Conservation (phyloP, 2,888 invertebrate genomes). For the Lapara coniferarum region DNA sequence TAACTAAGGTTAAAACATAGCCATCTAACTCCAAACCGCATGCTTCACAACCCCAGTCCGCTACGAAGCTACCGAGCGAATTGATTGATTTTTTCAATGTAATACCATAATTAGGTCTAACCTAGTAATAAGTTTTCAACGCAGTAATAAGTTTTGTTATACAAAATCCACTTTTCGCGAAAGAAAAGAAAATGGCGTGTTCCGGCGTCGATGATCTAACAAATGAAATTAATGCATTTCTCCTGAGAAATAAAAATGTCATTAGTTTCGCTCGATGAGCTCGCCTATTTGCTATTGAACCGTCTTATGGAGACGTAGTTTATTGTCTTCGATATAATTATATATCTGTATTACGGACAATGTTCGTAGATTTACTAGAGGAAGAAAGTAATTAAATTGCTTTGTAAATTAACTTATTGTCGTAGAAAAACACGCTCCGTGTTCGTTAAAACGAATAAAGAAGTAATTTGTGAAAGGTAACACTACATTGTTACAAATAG, state of each 20-base stretch:
- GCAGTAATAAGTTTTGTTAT: conserved; percentile 65
- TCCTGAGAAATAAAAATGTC: conserved; percentile 80
- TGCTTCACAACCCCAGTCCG: too few relatives aligned
- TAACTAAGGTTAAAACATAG: too few relatives aligned
- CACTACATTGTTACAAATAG: background rate
- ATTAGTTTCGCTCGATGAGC: conserved; percentile 78
- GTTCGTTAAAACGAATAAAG: background rate
- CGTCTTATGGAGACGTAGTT: conserved; percentile 59
- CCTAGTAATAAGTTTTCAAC: conserved; percentile 62
- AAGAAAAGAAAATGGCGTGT: conserved; percentile 61
- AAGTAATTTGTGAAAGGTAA: conserved; percentile 4
- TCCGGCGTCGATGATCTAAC: conserved; percentile 74
- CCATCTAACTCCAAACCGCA: too few relatives aligned
- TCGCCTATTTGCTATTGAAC: conserved; percentile 51
- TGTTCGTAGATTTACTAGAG: background rate
- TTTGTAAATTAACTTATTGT: conserved; percentile 12
- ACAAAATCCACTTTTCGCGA: conserved; percentile 67
- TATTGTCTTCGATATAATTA: conserved; percentile 44
- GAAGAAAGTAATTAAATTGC: conserved; percentile 13
- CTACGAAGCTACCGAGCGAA: background rate
- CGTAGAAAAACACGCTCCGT: conserved; percentile 4
- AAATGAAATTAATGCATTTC: conserved; percentile 82
- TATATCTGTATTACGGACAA: background rate
- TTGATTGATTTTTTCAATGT: conserved; percentile 2
- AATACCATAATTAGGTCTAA: conserved; percentile 49